These are phyloP conservation scores for Cataglyphis albicans DNA, from an alignment of 2,888 invertebrate genomes.

Conservation along the genomic window DNA sequence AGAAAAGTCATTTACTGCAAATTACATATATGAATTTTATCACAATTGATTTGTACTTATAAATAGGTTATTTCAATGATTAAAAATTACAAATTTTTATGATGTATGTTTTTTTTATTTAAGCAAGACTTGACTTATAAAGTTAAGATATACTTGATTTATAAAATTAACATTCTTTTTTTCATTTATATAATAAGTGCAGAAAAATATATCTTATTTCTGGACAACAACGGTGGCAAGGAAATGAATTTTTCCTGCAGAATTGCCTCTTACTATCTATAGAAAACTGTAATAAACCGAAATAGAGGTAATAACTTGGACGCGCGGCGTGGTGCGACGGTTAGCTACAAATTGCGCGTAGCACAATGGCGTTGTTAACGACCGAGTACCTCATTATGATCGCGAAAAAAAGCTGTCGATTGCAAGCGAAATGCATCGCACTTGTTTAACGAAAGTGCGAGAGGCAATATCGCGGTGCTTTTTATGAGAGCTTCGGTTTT, in stretches of 20 bases:
- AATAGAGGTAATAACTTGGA: slow-evolving; percentile 69
- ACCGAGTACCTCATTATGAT: slow-evolving; percentile 66
- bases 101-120: slow-evolving; percentile 1
- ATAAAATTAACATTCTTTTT: slow-evolving; percentile 10
- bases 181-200: slow-evolving; percentile 12
- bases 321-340: slow-evolving; percentile 52
- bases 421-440: slow-evolving; percentile 64
- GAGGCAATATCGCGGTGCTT: slow-evolving; percentile 60
- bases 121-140: slow-evolving; percentile 5
- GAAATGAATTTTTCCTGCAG: slow-evolving; percentile 22
- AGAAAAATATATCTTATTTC: slow-evolving; percentile 26
- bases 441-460: slow-evolving; percentile 56
- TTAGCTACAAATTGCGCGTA: slow-evolving; percentile 70
- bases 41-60: neutral
- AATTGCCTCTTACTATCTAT: slow-evolving; percentile 27
- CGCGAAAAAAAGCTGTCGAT: slow-evolving; percentile 67
- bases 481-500: slow-evolving; percentile 37
- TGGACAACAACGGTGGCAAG: slow-evolving; percentile 10
- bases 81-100: neutral
- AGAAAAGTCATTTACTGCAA: neutral
- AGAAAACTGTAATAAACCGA: slow-evolving; percentile 64
- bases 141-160: slow-evolving; percentile 16
- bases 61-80: neutral
- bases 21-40: neutral
- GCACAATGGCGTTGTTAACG: slow-evolving; percentile 72